Percentiles rank a stretch among this genome's conserved stretches.
These are phyloP conservation scores for Emydura subglobosa DNA, from an alignment of 2,113 vertebrate genomes.

Conservation along the genomic window DNA sequence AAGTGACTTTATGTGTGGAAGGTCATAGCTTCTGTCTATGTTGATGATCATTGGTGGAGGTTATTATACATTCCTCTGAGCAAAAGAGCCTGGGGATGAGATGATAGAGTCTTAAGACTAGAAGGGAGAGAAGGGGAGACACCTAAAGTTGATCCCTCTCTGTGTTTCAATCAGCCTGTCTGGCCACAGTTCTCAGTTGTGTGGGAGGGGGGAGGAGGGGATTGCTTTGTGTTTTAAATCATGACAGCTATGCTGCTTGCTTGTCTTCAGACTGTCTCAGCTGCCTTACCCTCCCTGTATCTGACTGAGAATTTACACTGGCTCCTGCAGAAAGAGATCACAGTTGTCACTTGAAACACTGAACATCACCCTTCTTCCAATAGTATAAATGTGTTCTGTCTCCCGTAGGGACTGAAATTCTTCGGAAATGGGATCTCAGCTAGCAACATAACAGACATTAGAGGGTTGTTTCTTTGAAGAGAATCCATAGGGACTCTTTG, in stretches of 20 bases:
- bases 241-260: background rate
- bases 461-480: background rate
- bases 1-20: background rate
- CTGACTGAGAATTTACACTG: conserved; percentile 3
- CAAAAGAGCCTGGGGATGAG: background rate
- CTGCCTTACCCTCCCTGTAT: background rate
- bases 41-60: background rate
- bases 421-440: background rate
- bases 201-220: background rate
- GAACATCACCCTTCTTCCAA: background rate
- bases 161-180: background rate
- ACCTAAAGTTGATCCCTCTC: background rate
- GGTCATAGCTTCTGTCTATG: background rate
- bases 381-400: background rate
- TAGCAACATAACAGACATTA: background rate
- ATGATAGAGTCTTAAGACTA: background rate
- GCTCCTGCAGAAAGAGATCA: background rate
- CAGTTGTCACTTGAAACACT: background rate
- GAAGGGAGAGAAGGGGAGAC: background rate
- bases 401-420: background rate
- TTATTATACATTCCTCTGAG: background rate
- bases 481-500: background rate
- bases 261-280: background rate
- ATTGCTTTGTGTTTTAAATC: background rate
- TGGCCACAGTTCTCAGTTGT: background rate